phyloP scores from a whole-genome alignment of 2,113 vertebrate species.

The Callionymus lyra region DNA sequence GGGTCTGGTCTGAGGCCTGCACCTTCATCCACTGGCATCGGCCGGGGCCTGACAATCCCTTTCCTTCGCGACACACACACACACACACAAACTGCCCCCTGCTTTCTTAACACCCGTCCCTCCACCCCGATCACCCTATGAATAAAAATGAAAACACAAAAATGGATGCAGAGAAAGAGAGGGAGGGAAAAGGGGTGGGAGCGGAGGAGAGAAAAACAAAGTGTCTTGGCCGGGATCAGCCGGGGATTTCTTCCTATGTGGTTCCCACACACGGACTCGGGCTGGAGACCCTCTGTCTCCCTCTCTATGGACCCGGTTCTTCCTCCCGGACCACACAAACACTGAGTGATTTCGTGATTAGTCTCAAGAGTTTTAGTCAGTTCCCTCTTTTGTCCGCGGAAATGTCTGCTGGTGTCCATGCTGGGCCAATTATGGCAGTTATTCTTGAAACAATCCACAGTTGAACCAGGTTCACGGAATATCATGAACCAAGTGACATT shows the following conservation, averaged over 20 bases:
- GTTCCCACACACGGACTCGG: constrained; percentile 96
- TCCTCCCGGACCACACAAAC: constrained; percentile 86
- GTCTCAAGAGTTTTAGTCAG: constrained; percentile 37
- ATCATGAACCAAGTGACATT: too few species aligned
- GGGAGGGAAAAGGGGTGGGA: constrained; percentile 43
- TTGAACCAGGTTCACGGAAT: too few species aligned
- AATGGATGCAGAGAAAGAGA: constrained; percentile 66
- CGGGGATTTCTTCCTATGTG: constrained; percentile 77
- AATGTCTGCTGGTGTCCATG: constrained; percentile 43
- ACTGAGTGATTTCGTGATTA: constrained; percentile 61
- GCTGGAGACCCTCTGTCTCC: constrained; percentile 35
- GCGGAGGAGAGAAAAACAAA: constrained; percentile 54
- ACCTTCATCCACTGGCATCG: constrained; percentile 90
- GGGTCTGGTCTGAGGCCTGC: constrained; percentile 83
- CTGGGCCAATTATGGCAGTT: constrained; percentile 38
- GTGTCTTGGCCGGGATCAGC: constrained; percentile 73
- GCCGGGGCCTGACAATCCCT: constrained; percentile 51
- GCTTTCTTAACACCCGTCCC: constrained; percentile 56
- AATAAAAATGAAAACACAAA: constrained; percentile 85
- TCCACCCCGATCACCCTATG: constrained; percentile 69
- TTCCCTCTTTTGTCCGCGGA: constrained; percentile 40
- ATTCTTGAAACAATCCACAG: too few species aligned
- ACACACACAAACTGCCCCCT: constrained; percentile 37
- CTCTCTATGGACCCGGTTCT: constrained; percentile 35
- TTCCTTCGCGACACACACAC: constrained; percentile 34